phyloP scores from a whole-genome alignment of 2,113 vertebrate genomes.

The Synodontis membranacea region DNA sequence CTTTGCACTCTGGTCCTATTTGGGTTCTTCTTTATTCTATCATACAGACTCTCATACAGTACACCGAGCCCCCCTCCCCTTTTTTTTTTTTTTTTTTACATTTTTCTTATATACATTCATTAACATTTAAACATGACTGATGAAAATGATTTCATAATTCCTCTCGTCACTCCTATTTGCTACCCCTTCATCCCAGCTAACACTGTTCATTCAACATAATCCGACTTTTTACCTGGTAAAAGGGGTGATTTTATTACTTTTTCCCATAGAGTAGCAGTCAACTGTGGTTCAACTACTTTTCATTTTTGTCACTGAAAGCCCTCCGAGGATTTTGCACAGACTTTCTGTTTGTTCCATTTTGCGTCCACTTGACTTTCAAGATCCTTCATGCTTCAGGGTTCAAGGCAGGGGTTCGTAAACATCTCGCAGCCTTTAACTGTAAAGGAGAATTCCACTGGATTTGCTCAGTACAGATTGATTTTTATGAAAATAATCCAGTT shows the following conservation, averaged over 20 bases:
- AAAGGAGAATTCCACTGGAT: not conserved
- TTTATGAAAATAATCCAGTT: not conserved
- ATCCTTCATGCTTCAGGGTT: conserved; percentile 18
- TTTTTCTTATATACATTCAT: not conserved
- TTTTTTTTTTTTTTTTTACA: not conserved
- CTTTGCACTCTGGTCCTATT: no score
- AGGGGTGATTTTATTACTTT: not conserved
- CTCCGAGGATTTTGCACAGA: conserved; percentile 19
- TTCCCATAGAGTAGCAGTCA: no score
- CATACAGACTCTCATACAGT: not conserved
- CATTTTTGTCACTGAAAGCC: conserved; percentile 4
- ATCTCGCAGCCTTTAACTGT: not conserved
- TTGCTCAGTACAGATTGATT: not conserved
- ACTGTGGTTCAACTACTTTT: not conserved
- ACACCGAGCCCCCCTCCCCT: no score
- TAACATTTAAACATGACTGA: not conserved
- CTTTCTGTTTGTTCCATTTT: conserved; percentile 10
- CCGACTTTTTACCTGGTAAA: not conserved
- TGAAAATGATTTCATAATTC: not conserved
- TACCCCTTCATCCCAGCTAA: not conserved
- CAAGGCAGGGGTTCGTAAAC: not conserved
- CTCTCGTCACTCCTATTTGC: not conserved
- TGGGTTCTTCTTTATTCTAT: not conserved
- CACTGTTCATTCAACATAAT: not conserved
- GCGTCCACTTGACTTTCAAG: conserved; percentile 34